Percentiles rank a stretch among this genome's conserved stretches.
These are phyloP conservation scores for Kradibia gibbosae DNA, from an alignment of 1,140 invertebrate genomes.

Conservation along the genomic window DNA sequence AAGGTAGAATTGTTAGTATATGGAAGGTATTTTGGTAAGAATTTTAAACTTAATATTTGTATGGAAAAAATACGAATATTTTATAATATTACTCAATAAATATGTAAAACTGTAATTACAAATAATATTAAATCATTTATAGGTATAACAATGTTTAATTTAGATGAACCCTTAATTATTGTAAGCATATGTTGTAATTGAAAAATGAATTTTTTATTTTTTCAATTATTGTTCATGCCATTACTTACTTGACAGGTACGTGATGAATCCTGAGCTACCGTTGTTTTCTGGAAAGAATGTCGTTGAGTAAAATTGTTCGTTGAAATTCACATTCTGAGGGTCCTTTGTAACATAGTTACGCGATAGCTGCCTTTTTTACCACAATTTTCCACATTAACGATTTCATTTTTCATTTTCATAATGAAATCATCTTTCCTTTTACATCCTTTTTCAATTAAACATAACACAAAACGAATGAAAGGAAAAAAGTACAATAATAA, in stretches of 20 bases:
- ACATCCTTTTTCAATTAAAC: not conserved
- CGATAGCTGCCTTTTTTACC: slow-evolving; percentile 46
- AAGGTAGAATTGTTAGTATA: not conserved
- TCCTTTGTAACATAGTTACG: slow-evolving; percentile 44
- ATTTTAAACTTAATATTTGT: not conserved
- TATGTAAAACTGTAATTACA: not conserved
- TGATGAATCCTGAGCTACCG: slow-evolving; percentile 71
- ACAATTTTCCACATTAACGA: slow-evolving; percentile 36
- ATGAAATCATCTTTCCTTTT: slow-evolving; percentile 10
- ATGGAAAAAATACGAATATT: not conserved
- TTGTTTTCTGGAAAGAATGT: slow-evolving; percentile 72
- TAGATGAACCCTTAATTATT: not conserved
- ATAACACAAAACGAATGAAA: not conserved
- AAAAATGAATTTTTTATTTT: not conserved
- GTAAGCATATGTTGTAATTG: too few species aligned
- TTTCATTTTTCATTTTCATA: slow-evolving; percentile 34
- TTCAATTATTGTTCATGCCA: not conserved
- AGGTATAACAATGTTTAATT: not conserved
- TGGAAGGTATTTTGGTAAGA: not conserved
- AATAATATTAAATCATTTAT: too few species aligned
- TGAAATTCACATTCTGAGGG: slow-evolving; percentile 58
- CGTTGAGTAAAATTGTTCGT: slow-evolving; percentile 66
- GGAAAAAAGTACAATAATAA: slow-evolving; percentile 16
- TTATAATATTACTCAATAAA: not conserved
- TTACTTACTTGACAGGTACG: slow-evolving; percentile 73